Conservation (phyloP, 1,140 invertebrate genomes). For the Diorhabda elongata region DNA sequence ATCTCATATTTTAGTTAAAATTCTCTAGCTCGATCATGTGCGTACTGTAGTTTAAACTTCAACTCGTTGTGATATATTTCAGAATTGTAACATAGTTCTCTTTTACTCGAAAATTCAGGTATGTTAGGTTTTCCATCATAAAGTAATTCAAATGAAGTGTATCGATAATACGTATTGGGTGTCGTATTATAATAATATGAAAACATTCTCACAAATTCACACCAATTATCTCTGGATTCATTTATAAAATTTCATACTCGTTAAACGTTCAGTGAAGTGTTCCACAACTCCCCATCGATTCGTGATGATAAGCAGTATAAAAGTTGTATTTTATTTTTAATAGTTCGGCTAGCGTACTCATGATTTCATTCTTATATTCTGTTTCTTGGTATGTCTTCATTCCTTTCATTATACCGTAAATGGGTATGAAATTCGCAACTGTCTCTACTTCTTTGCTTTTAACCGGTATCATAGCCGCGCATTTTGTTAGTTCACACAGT, state of each 20-base stretch:
- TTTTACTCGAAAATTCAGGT: neutral
- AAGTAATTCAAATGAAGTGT: slow-evolving; percentile 11
- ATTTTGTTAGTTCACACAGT: slow-evolving; percentile 19
- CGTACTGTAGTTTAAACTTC: neutral
- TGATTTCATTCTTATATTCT: slow-evolving; percentile 10
- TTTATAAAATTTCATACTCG: slow-evolving; percentile 11
- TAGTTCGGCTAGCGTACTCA: neutral
- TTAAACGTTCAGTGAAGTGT: slow-evolving; percentile 7
- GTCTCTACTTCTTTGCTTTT: slow-evolving; percentile 16
- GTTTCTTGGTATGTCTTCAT: slow-evolving; percentile 15
- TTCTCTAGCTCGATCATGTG: neutral
- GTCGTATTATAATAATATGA: slow-evolving; percentile 10
- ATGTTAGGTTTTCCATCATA: slow-evolving; percentile 5
- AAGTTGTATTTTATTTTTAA: slow-evolving; percentile 6
- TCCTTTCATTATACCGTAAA: slow-evolving; percentile 20
- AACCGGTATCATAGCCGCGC: slow-evolving; percentile 11
- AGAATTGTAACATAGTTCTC: slow-evolving; percentile 1
- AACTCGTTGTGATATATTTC: slow-evolving; percentile 5
- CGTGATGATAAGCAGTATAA: slow-evolving; percentile 13
- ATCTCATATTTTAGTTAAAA: too few species aligned
- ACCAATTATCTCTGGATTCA: slow-evolving; percentile 4
- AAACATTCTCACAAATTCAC: neutral
- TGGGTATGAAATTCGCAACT: slow-evolving; percentile 10
- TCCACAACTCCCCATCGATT: slow-evolving; percentile 13
- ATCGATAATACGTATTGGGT: slow-evolving; percentile 8